phyloP scores from a whole-genome alignment of 2,113 vertebrate species.

The Barnardius zonarius region DNA sequence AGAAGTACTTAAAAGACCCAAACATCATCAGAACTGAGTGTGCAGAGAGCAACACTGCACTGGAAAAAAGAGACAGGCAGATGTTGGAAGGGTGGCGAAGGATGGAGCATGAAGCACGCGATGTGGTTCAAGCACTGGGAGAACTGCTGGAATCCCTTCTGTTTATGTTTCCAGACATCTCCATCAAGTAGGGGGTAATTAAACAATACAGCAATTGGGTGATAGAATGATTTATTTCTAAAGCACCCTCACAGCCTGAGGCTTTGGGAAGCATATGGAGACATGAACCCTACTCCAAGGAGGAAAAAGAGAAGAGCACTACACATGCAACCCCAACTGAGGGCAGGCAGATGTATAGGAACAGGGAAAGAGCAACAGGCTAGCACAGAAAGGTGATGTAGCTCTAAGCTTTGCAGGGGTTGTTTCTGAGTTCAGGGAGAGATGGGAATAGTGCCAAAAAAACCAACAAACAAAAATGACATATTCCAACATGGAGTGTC shows the following conservation, averaged over 20 bases:
- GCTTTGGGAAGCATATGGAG: slow-evolving; percentile 27
- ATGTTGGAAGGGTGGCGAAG: not conserved
- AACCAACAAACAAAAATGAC: not conserved
- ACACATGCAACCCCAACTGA: rapidly evolving
- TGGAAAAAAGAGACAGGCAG: not conserved
- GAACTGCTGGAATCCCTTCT: slow-evolving; percentile 32
- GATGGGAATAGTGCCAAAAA: not conserved
- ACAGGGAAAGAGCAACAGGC: not conserved
- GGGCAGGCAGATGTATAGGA: not conserved
- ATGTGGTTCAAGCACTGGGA: not conserved
- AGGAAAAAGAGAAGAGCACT: not conserved
- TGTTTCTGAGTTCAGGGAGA: not conserved
- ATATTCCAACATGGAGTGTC: not conserved
- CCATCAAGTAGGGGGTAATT: slow-evolving; percentile 37
- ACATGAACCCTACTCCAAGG: not conserved
- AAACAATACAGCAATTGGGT: slow-evolving; percentile 32
- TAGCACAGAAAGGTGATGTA: not conserved
- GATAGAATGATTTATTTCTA: slow-evolving; percentile 49
- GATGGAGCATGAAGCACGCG: not conserved
- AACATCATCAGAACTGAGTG: not conserved
- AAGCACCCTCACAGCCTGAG: slow-evolving; percentile 11
- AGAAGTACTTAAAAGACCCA: not conserved
- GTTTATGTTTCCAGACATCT: slow-evolving; percentile 39
- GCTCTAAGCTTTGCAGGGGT: not conserved
- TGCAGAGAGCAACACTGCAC: not conserved